Percentiles rank a stretch among this genome's conserved stretches.
Conservation (phyloP, 2,797 vertebrate genomes). For the Caiman crocodilus region DNA sequence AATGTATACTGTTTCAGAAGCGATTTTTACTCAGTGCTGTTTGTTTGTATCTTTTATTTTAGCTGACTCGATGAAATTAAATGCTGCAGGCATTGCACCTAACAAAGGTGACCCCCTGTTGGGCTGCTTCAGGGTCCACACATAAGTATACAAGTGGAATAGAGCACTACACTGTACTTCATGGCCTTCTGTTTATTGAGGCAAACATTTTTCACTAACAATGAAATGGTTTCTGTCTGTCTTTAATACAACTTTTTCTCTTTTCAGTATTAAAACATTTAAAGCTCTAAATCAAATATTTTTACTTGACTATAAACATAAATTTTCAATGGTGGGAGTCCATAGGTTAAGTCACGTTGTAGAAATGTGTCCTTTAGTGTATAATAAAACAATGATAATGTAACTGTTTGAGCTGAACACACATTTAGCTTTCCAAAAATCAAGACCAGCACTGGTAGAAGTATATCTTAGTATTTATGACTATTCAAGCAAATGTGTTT, state of each 20-base stretch:
- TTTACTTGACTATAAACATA: background rate
- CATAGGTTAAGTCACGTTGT: background rate
- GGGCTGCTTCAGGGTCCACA: slow-evolving; percentile 7
- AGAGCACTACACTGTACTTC: background rate
- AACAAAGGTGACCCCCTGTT: slow-evolving; percentile 55
- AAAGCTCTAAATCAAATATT: background rate
- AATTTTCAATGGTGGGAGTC: background rate
- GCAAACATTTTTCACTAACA: background rate
- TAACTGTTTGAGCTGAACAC: background rate
- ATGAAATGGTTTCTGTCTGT: background rate
- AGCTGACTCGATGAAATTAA: slow-evolving; percentile 46
- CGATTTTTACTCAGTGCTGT: slow-evolving; percentile 17
- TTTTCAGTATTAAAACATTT: background rate
- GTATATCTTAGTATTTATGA: background rate
- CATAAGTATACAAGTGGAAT: background rate
- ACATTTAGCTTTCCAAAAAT: background rate
- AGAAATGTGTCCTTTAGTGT: background rate
- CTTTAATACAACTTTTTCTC: background rate
- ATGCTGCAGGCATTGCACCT: slow-evolving; percentile 44
- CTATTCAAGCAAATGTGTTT: background rate
- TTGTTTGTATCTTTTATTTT: slow-evolving; percentile 50
- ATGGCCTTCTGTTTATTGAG: background rate
- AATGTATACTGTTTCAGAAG: background rate
- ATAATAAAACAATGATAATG: background rate
- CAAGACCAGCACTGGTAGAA: background rate